Percentiles rank a stretch among this genome's conserved stretches.
Conservation (phyloP, 1,140 invertebrate genomes). For the Microplitis demolitor region DNA sequence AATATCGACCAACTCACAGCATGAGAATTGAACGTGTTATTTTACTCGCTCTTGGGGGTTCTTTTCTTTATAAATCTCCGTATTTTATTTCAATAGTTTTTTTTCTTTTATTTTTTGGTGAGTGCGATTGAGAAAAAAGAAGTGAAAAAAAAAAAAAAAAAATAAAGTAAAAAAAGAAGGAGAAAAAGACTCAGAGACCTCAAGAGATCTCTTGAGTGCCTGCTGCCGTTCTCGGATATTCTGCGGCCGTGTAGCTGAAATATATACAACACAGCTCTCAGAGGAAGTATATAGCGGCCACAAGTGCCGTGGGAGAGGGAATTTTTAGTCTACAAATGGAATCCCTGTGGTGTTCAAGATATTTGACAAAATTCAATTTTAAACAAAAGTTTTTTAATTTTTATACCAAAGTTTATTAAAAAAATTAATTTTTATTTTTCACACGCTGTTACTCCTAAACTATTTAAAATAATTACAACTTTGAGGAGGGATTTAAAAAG, state of each 20-base stretch:
- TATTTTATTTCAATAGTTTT: conserved; percentile 31
- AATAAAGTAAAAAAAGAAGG: too few relatives aligned
- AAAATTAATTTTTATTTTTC: neutral
- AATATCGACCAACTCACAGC: conserved; percentile 24
- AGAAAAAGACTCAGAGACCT: too few relatives aligned
- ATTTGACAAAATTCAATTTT: neutral
- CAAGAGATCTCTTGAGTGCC: conserved; percentile 3
- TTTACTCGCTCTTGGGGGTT: conserved; percentile 49
- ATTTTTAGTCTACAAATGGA: neutral
- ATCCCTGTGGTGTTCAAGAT: neutral
- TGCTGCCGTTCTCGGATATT: neutral
- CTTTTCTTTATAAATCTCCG: neutral
- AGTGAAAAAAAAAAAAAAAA: neutral
- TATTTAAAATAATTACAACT: too few relatives aligned
- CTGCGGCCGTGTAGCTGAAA: neutral
- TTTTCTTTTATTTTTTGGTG: conserved; percentile 30
- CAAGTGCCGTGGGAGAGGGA: conserved; percentile 26
- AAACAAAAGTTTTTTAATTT: neutral
- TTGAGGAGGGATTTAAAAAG: too few relatives aligned
- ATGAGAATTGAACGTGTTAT: conserved; percentile 41
- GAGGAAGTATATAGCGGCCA: conserved; percentile 12
- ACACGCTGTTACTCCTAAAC: too few relatives aligned
- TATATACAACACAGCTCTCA: neutral
- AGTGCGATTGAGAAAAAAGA: neutral
- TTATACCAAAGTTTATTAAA: neutral